Evolutionary conservation across 1,140 invertebrate genomes (phyloP).

Genomic region (Drusus annulatus): DNA sequence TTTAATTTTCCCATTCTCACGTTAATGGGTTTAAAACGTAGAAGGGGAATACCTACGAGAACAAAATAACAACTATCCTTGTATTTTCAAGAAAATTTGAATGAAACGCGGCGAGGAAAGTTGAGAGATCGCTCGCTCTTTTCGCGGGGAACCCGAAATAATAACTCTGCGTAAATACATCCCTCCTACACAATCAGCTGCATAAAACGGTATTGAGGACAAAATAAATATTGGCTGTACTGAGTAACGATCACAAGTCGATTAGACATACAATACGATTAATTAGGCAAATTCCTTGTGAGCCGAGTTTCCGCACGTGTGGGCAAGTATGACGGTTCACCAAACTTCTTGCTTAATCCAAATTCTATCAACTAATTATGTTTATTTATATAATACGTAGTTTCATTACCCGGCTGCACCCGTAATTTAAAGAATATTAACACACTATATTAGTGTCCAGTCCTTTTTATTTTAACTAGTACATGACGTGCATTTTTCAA

Average conservation of each 20-base stretch:
- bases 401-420: no score
- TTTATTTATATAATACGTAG: no score
- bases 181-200: background rate
- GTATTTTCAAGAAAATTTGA: slow-evolving; percentile 1
- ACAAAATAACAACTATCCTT: slow-evolving; percentile 27
- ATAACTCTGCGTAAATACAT: slow-evolving; percentile 16
- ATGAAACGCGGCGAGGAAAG: background rate
- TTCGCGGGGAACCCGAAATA: background rate
- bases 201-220: background rate
- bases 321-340: no score
- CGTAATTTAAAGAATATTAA: no score
- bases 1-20: slow-evolving; percentile 1
- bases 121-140: background rate
- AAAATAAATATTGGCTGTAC: slow-evolving; percentile 12
- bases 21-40: slow-evolving; percentile 11
- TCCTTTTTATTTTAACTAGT: no score
- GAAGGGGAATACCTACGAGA: background rate
- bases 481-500: no score
- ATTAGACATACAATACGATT: background rate
- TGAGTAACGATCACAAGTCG: slow-evolving; percentile 13
- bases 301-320: no score
- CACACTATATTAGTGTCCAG: no score
- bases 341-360: no score
- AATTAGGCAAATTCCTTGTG: no score
- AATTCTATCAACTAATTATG: no score